Base-by-base conservation (phyloP, 2,113 vertebrate genomes). In the Platysternon megacephalum region DNA sequence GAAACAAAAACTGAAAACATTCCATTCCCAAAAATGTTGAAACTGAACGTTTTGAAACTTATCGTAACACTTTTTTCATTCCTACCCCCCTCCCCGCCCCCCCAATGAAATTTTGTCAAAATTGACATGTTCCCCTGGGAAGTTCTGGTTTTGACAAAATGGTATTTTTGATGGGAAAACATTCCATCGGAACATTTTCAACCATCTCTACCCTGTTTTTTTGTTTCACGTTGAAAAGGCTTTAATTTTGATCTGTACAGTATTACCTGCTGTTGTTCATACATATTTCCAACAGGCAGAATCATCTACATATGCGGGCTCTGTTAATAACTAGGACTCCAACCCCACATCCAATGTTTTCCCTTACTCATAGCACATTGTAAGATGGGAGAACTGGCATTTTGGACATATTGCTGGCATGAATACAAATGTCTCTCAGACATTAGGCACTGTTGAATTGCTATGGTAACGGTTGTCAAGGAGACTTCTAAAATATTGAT, bases 171-270 rank as follows among this genome's bases (percentile, higher is more conserved):
- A 80, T 11, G 6, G 78, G 89, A 92, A 89, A 91, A 89, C 28
- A 76, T 87, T 85, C 85, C 81, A 79, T 0, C 49, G 79, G 91
- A 55, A 87, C 56, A 74, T 80, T n/a, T 84, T 78, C 89, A 92
- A 94, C 89, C 84, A 10, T 58, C 86, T 81, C 96, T 93, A 94
- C 96, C 94, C 53, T 90, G 68, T 95, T 93, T 95, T 35, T 65
- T 65, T 65, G 32, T 17, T 65, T 91, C 80, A 81, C 78, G 88
- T 88, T 2, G 4, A n/a, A 78, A 85, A 91, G 52, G 51, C 48
- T 74, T 58, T 65, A 48, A 11, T 22, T 79, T 83, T 87, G 81
- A 86, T 90, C 84, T 89, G 65, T 46, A 92, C 85, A 83, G 85
- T 46, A 90, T 68, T 94, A 93, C 85, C 89, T 95, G 46, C 35